A percentile compares a stretch with the other conserved stretches of the same genome.
Conservation (phyloP, 2,113 vertebrate genomes). For the Cavia porcellus region DNA sequence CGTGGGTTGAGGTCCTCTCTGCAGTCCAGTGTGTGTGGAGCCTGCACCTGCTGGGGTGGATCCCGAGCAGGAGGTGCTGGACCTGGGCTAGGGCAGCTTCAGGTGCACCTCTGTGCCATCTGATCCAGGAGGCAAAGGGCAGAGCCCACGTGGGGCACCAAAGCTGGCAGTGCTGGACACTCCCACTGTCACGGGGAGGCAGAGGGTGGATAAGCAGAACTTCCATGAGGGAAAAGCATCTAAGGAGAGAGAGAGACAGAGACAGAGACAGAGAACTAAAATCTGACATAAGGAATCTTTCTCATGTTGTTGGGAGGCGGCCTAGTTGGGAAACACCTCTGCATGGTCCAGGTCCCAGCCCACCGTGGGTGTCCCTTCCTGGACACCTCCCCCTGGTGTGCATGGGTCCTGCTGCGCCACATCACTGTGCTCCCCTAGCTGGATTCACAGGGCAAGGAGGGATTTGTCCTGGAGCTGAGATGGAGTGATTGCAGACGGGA, state of each 20-base stretch:
- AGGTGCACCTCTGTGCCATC: not conserved
- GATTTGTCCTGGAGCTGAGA: not conserved
- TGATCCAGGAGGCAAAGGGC: not conserved
- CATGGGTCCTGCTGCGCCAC: fast-evolving
- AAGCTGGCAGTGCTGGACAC: not conserved
- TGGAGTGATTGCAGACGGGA: fast-evolving
- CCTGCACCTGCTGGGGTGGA: not conserved
- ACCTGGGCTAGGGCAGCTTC: not conserved
- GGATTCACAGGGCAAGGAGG: not conserved
- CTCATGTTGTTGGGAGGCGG: not conserved
- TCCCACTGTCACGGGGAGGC: not conserved
- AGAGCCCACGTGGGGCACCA: not conserved
- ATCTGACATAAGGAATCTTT: not conserved
- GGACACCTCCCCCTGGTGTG: fast-evolving
- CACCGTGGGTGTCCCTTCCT: fast-evolving
- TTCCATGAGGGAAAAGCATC: not conserved
- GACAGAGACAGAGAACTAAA: not conserved
- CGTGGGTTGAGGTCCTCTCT: too few relatives aligned
- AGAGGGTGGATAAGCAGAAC: not conserved
- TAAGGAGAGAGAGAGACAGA: not conserved
- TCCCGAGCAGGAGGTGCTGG: not conserved
- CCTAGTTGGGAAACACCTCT: not conserved
- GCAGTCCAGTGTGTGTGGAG: not conserved
- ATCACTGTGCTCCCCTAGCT: not conserved
- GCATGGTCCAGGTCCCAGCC: not conserved